Percentiles rank a stretch among this genome's conserved stretches.
These are phyloP conservation scores for Fukomys damarensis DNA, from an alignment of 2,113 vertebrate genomes.

Conservation along the genomic window DNA sequence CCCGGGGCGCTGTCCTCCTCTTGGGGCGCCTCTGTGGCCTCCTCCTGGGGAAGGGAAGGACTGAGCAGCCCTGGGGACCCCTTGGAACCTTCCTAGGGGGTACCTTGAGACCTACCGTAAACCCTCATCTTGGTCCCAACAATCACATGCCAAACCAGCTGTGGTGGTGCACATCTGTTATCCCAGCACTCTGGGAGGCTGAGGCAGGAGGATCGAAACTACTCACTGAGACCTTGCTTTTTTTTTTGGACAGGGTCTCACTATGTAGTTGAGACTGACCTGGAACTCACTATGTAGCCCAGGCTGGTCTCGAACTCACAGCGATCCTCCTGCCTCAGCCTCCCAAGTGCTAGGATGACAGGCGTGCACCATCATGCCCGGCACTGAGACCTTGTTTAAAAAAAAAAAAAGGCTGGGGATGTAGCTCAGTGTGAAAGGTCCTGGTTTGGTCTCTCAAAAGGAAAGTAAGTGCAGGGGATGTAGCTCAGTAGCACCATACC, in stretches of 20 bases:
- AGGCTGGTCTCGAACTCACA: no score
- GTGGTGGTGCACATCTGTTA: neutral
- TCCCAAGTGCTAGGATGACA: no score
- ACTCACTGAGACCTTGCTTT: neutral
- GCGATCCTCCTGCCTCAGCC: no score
- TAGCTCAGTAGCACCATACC: no score
- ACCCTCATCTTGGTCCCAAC: neutral
- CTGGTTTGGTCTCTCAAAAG: neutral
- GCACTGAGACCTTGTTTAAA: neutral
- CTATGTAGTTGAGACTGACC: no score
- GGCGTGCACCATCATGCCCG: no score
- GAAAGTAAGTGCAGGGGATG: neutral
- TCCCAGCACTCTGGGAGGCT: neutral
- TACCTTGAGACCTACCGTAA: neutral
- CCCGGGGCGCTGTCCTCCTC: constrained; percentile 6
- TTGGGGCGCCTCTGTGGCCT: constrained; percentile 21
- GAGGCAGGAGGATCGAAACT: neutral
- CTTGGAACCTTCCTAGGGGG: neutral
- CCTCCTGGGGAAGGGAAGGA: constrained; percentile 49
- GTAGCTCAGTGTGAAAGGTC: neutral
- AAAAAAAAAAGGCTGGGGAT: neutral
- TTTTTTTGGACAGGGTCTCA: no score
- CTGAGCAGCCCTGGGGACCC: neutral
- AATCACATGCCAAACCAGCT: neutral
- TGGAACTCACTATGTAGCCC: no score